phyloP scores from a whole-genome alignment of 2,888 invertebrate genomes.

The Drosophila mettleri region DNA sequence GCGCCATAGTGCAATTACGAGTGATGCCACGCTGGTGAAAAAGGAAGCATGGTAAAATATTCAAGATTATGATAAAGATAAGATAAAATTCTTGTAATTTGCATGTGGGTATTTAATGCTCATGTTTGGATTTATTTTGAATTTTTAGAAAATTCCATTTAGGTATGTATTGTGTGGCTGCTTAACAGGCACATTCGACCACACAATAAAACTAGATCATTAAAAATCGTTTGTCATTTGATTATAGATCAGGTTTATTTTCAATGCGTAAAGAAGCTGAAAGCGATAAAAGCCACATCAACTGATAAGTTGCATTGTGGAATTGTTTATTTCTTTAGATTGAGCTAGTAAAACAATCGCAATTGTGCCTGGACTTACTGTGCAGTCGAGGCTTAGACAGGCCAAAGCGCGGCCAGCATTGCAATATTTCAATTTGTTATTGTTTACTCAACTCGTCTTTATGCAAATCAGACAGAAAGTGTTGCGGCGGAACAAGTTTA shows the following conservation, averaged over 20 bases:
- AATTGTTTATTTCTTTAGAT: neutral
- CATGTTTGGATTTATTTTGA: neutral
- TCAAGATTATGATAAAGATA: neutral
- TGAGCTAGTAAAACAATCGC: constrained; percentile 4
- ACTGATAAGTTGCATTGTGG: neutral
- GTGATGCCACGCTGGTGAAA: neutral
- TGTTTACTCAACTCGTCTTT: constrained; percentile 35
- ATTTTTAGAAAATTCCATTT: neutral
- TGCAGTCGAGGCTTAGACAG: constrained; percentile 10
- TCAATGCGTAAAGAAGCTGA: neutral
- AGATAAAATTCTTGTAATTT: neutral
- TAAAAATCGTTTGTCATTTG: constrained; percentile 33
- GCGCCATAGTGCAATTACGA: neutral
- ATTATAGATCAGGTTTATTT: constrained; percentile 50
- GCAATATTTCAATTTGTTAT: constrained; percentile 21
- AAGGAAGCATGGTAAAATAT: neutral
- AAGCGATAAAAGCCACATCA: constrained; percentile 11
- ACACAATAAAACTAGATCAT: constrained; percentile 38
- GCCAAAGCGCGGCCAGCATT: constrained; percentile 16
- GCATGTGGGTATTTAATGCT: neutral
- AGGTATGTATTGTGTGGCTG: constrained; percentile 6
- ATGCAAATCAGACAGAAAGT: constrained; percentile 60
- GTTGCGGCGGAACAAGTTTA: constrained; percentile 52
- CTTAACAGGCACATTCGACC: constrained; percentile 1
- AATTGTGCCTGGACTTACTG: constrained; percentile 3